phyloP scores from a whole-genome alignment of 2,888 invertebrate species.

The Andrena trimmerana region DNA sequence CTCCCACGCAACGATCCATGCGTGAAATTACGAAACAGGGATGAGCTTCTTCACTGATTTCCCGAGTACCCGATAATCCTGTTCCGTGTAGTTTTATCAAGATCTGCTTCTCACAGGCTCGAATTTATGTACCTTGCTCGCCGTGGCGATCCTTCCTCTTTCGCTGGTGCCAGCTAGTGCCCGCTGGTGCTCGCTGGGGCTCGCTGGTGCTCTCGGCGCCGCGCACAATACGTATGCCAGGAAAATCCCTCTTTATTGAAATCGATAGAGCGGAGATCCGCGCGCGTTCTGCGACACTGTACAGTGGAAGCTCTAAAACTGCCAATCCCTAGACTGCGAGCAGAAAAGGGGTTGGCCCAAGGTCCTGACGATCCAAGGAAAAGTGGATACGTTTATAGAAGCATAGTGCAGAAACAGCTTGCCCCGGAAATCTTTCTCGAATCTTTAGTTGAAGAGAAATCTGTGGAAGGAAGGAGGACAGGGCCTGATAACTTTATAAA shows the following conservation, averaged over 20 bases:
- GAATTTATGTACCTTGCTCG: no score
- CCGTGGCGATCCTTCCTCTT: no score
- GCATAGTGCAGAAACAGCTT: neutral
- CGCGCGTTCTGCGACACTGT: no score
- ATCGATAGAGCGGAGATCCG: neutral
- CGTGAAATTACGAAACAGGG: neutral
- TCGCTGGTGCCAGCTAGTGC: no score
- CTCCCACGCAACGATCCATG: neutral
- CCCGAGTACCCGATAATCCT: neutral
- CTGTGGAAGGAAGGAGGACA: neutral
- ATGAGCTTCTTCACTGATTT: neutral
- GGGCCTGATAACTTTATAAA: neutral
- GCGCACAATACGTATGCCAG: neutral
- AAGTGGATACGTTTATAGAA: neutral
- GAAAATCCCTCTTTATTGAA: slow-evolving; percentile 11
- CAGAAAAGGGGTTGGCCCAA: neutral
- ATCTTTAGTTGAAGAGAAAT: neutral
- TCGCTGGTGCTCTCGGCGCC: no score
- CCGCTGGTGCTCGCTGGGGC: no score
- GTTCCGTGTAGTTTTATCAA: no score
- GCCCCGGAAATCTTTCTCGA: neutral
- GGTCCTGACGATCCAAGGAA: neutral
- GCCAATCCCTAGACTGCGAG: neutral
- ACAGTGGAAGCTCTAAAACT: neutral
- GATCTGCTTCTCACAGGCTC: no score